Evolutionary conservation across 30 jellyfish, hydroid and myxozoan genomes (phyloP), one percentile per base, ranked within the genome.

Genomic region (Cassiopea andromeda): DNA sequence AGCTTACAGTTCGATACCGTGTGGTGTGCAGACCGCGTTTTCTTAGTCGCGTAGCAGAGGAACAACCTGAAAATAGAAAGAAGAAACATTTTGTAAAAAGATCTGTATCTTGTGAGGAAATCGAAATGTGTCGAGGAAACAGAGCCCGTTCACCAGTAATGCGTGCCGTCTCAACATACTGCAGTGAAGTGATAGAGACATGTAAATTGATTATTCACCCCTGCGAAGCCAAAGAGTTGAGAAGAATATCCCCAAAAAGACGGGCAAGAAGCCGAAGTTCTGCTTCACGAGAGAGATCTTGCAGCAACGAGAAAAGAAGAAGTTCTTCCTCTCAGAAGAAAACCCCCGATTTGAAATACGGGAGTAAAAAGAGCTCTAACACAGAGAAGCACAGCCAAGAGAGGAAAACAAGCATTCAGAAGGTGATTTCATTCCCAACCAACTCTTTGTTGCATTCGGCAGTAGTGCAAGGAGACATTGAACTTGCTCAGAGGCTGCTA

Each of bases 401-500:
- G 47, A 46, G 83, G 67, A 75, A 76, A 70, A 85, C 80, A 67
- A 76, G 87, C 64, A 46, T 70, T 16, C 76, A 84, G 15, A 91
- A 77, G 43, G 44, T 75, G 81, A 54, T 83, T 14, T 67, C 87
- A 59, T 84, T 91, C 78, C 94, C 97, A n/a, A 78, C 97, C 82
- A 91, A 91, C 75, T 84, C 97, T 0, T 79, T 91, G 13, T 68
- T 91, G 81, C 97, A 91, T 64, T 91, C 90, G 43, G 97, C 97
- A 8, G 97, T 91, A 7, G 79, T 81, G 46, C 94, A 91, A 64
- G 91, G 91, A 15, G 97, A 91, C 67, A 57, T 84, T 5, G 94
- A 84, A 44, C 93, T 91, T 9, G 92, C 85, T 8, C 84, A 60
- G 46, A 38, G 94, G 60, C 90, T 91, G 9, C 46, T 90, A 6